phyloP scores from a whole-genome alignment of 2,113 vertebrate species.

The Rhineura floridana region DNA sequence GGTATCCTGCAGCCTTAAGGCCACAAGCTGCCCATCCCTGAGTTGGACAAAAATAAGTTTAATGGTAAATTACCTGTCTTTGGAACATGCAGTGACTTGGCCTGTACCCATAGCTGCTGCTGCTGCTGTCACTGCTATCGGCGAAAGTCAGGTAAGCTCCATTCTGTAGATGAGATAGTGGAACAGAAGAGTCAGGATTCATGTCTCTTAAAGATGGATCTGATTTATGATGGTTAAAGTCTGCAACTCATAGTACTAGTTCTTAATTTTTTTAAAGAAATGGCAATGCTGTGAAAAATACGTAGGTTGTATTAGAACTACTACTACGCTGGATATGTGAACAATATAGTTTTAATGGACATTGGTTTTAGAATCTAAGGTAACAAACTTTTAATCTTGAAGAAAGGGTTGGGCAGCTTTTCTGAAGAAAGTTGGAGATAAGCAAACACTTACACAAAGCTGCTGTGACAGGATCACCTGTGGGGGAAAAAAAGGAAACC shows the following conservation, averaged over 20 bases:
- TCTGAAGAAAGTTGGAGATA: not conserved
- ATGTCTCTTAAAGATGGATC: not conserved
- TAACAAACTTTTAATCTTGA: not conserved
- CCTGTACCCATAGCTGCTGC: not conserved
- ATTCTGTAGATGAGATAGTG: not conserved
- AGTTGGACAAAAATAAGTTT: not conserved
- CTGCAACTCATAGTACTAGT: not conserved
- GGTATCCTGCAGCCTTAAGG: no score
- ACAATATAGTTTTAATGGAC: not conserved
- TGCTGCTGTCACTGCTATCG: not conserved
- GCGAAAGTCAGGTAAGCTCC: not conserved
- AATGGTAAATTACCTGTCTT: not conserved
- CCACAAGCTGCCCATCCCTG: no score
- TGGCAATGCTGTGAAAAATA: not conserved
- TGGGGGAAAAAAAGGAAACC: no score
- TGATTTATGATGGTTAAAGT: no score
- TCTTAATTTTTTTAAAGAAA: not conserved
- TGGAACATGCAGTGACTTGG: not conserved
- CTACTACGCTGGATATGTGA: not conserved
- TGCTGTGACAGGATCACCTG: not conserved
- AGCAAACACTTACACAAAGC: not conserved
- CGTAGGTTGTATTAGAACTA: not conserved
- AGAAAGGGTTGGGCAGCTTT: not conserved
- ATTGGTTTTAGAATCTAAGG: not conserved
- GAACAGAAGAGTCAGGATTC: not conserved